These are phyloP conservation scores for Glaucomys volans DNA, from an alignment of 2,113 vertebrate genomes.

Conservation along the genomic window DNA sequence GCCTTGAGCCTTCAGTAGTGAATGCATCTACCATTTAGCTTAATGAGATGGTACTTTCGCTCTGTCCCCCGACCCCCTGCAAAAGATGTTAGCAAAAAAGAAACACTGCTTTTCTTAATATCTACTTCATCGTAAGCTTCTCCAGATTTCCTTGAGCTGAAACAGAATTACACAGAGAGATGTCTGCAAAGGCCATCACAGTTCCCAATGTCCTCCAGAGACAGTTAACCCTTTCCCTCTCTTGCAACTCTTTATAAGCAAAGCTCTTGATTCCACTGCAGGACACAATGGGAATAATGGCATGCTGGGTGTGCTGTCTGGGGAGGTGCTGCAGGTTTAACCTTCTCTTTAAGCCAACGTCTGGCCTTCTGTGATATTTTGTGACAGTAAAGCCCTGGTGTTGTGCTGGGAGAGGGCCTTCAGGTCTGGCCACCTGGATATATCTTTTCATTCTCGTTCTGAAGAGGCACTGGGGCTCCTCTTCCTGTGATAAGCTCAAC, in stretches of 20 bases:
- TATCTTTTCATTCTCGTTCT: constrained; percentile 42
- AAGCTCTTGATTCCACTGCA: background rate
- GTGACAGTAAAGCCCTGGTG: background rate
- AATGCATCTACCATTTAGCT: too few relatives aligned
- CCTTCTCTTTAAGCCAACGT: background rate
- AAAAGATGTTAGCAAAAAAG: background rate
- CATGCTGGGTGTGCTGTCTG: background rate
- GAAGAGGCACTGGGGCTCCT: background rate
- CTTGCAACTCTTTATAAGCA: background rate
- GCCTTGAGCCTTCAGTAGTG: too few relatives aligned
- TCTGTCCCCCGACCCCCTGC: too few relatives aligned
- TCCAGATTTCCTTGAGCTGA: background rate
- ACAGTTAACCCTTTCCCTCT: background rate
- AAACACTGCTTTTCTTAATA: background rate
- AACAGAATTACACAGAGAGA: background rate
- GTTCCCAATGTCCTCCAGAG: background rate
- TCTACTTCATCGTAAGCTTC: background rate
- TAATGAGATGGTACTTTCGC: background rate
- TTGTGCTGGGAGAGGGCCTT: constrained; percentile 24
- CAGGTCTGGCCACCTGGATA: background rate
- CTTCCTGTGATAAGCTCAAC: constrained; percentile 53
- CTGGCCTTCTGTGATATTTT: constrained; percentile 34
- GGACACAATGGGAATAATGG: constrained; percentile 3
- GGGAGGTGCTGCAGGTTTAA: constrained; percentile 14
- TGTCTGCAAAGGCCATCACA: background rate